phyloP scores from a whole-genome alignment of 2,113 vertebrate species.

The Pollimyrus isidori region DNA sequence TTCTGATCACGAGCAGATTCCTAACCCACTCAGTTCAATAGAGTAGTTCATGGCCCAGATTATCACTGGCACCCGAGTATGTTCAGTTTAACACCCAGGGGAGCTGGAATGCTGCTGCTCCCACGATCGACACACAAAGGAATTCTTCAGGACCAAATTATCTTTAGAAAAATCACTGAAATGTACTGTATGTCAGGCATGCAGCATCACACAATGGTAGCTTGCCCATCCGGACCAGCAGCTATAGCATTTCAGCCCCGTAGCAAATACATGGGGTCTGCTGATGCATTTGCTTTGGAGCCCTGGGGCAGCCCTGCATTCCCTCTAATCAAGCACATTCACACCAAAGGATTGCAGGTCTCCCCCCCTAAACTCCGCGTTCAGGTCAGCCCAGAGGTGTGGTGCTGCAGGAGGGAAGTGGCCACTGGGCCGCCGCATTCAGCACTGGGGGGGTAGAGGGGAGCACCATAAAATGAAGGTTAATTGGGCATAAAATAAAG shows the following conservation, averaged over 20 bases:
- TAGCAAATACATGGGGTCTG: not conserved
- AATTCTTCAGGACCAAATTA: not conserved
- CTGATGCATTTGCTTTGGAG: not conserved
- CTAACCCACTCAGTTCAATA: not conserved
- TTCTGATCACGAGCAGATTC: not conserved
- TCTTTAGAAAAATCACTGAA: not conserved
- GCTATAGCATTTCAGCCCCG: not conserved
- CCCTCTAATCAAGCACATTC: slow-evolving; percentile 7
- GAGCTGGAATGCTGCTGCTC: not conserved
- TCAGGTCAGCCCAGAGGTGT: slow-evolving; percentile 27
- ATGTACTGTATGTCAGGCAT: slow-evolving; percentile 6
- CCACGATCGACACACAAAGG: not conserved
- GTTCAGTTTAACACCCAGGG: not conserved
- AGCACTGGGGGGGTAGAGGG: slow-evolving; percentile 19
- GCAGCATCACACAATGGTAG: not conserved
- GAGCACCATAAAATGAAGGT: slow-evolving; percentile 29
- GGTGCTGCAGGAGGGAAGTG: slow-evolving; percentile 27
- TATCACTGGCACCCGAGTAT: not conserved
- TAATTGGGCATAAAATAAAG: slow-evolving; percentile 48
- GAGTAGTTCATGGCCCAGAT: not conserved
- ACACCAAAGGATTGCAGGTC: slow-evolving; percentile 28
- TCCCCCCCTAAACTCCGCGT: slow-evolving; percentile 24
- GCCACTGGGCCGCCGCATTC: slow-evolving; percentile 34
- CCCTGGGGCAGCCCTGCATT: not conserved
- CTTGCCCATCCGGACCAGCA: not conserved